Conservation (phyloP, 1,140 invertebrate species). For the Saccostrea cuccullata region DNA sequence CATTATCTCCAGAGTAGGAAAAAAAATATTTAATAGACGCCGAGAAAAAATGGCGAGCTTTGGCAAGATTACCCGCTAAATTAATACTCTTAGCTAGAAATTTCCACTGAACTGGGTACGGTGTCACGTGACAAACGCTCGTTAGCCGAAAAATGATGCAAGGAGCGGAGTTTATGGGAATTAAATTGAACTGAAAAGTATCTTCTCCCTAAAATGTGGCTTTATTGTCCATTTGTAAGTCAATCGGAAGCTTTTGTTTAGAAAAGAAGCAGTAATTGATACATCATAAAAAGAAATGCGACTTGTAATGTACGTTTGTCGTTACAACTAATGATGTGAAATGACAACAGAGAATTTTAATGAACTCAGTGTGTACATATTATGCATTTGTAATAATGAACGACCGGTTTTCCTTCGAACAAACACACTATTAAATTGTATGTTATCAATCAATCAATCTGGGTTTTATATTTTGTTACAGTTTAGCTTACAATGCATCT, state of each 20-base stretch:
- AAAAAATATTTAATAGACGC: conserved; percentile 29
- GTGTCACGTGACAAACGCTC: conserved; percentile 23
- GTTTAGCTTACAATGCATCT: neutral
- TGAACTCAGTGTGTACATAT: neutral
- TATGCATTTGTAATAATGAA: conserved; percentile 11
- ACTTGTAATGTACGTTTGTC: conserved; percentile 4
- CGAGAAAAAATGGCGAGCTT: conserved; percentile 18
- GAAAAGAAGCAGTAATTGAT: conserved; percentile 12
- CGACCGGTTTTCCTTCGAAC: neutral
- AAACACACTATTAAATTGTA: neutral
- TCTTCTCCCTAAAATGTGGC: conserved; percentile 19
- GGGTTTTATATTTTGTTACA: neutral
- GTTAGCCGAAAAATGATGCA: conserved; percentile 28
- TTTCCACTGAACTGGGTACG: conserved; percentile 24
- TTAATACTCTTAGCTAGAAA: conserved; percentile 19
- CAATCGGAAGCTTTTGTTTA: conserved; percentile 18
- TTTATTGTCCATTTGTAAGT: conserved; percentile 34
- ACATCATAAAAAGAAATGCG: neutral
- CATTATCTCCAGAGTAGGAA: conserved; percentile 14
- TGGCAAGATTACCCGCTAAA: conserved; percentile 34
- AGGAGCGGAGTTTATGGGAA: conserved; percentile 32
- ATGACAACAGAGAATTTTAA: conserved; percentile 6
- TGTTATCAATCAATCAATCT: conserved; percentile 8
- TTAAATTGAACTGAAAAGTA: conserved; percentile 30
- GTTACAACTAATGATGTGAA: conserved; percentile 5